Base-by-base conservation (phyloP, 2,797 vertebrate genomes). In the Neomorphus geoffroyi region DNA sequence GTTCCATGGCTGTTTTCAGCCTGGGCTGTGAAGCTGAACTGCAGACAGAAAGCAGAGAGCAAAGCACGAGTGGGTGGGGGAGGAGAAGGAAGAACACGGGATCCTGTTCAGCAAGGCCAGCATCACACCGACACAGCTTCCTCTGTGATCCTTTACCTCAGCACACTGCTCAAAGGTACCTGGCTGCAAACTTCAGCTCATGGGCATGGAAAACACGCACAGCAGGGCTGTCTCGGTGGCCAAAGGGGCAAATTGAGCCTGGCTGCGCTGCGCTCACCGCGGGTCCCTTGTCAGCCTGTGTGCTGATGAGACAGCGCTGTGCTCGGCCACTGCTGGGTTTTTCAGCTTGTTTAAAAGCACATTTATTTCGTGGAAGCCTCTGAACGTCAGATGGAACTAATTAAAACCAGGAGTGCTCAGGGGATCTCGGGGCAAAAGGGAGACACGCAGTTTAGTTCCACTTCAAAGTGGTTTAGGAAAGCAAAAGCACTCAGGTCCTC, bases 311-410 rank as follows among this genome's bases (percentile, higher is more conserved):
- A 46, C 90, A 82, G 62, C 65, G 80, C 86, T 71, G 8, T 7
- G n/a, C 88, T 92, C 71, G 33, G 73, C 91, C 71, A 72, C 80
- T 56, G 57, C 39, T 2, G 0, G 7, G 13, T 46, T 74, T 67
- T 54, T 32, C 5, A 66, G 75, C 87, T 30, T 27, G 18, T 86
- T 82, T 92, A 62, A 78, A 95, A 96, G 90, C 79, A 91, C 77
- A 74, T 91, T 96, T 95, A 51, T 96, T 94, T n/a, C 90, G 92
- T 94, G 74, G 87, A 96, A 93, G 90, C 69, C 41, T 89, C 53
- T 70, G 91, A 86, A 90, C 90, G 67, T 97, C 96, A 95, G 92
- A 94, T 94, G 92, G 95, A 96, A 43, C 95, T 95, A 97, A 97
- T 97, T 97, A 97, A 96, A 96, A 88, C 75, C 43, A 37, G 84